Conservation (phyloP, 2,797 vertebrate species). For the Clarias platycephalus region DNA sequence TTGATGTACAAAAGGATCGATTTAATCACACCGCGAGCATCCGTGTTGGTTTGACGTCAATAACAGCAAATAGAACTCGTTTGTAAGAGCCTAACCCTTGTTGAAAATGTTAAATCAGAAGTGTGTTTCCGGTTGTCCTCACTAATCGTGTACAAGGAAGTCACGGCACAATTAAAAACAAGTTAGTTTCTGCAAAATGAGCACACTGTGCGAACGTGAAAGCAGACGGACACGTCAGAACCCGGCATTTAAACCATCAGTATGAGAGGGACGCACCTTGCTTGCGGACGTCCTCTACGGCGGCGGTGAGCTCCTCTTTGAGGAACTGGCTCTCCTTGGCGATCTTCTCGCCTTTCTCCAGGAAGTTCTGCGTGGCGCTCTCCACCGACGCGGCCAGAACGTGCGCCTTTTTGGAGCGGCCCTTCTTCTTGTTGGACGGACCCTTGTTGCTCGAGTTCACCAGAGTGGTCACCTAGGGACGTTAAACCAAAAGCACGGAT, state of each 20-base stretch:
- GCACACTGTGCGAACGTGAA: not conserved
- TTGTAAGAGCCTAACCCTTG: not conserved
- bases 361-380: constrained; percentile 94
- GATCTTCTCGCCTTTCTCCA: constrained; percentile 98
- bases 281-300: constrained; percentile 97
- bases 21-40: not conserved
- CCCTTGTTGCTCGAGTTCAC: constrained; percentile 98
- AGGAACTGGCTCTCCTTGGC: constrained; percentile 97
- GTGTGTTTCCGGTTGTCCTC: not conserved
- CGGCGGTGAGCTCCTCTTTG: constrained; percentile 93
- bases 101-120: not conserved
- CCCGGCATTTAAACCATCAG: not conserved
- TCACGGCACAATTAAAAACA: not conserved
- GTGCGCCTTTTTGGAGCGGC: constrained; percentile 97
- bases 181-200: no score
- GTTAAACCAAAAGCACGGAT: not conserved
- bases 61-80: not conserved
- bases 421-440: constrained; percentile 97
- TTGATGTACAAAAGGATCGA: no score
- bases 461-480: constrained; percentile 89
- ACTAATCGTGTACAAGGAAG: not conserved
- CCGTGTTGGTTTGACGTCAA: not conserved
- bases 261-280: constrained; percentile 80
- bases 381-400: constrained; percentile 97
- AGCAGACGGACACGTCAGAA: not conserved